Conservation (phyloP, 2,888 invertebrate species). For the Amphipoea lucens region DNA sequence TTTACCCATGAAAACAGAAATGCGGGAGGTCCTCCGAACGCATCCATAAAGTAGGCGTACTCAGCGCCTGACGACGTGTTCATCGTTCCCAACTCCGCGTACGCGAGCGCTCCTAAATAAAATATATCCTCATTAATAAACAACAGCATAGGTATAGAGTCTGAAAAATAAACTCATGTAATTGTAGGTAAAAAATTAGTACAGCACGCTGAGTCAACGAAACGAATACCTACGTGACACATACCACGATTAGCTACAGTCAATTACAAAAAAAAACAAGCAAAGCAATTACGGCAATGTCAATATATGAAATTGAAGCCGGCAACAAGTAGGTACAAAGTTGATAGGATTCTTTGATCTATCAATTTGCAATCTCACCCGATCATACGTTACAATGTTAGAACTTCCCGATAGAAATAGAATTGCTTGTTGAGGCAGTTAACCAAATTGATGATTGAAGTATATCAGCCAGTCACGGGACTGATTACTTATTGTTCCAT, state of each 20-base stretch:
- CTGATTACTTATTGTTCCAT: conserved; percentile 35
- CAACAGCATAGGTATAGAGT: neutral
- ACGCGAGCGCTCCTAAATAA: conserved; percentile 95
- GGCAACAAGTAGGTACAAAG: conserved; percentile 18
- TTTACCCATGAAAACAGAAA: conserved; percentile 97
- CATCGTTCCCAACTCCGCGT: conserved; percentile 98
- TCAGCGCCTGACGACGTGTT: conserved; percentile 98
- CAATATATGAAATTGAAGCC: conserved; percentile 29
- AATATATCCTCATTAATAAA: conserved; percentile 17
- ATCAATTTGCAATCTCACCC: conserved; percentile 36
- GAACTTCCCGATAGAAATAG: conserved; percentile 41
- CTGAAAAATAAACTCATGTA: conserved; percentile 13
- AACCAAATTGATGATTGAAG: conserved; percentile 53
- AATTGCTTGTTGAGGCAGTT: conserved; percentile 52
- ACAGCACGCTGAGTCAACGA: conserved; percentile 20
- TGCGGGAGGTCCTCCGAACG: conserved; percentile 97
- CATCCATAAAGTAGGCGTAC: conserved; percentile 98
- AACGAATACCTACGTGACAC: conserved; percentile 13
- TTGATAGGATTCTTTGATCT: conserved; percentile 34
- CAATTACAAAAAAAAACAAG: conserved; percentile 22
- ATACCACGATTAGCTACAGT: conserved; percentile 25
- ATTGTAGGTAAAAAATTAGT: neutral
- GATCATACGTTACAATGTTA: conserved; percentile 24
- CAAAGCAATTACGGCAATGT: conserved; percentile 36
- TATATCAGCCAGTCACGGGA: conserved; percentile 48